These are phyloP conservation scores for Ammodytes marinus DNA, from an alignment of 2,113 vertebrate species.

Conservation along the genomic window DNA sequence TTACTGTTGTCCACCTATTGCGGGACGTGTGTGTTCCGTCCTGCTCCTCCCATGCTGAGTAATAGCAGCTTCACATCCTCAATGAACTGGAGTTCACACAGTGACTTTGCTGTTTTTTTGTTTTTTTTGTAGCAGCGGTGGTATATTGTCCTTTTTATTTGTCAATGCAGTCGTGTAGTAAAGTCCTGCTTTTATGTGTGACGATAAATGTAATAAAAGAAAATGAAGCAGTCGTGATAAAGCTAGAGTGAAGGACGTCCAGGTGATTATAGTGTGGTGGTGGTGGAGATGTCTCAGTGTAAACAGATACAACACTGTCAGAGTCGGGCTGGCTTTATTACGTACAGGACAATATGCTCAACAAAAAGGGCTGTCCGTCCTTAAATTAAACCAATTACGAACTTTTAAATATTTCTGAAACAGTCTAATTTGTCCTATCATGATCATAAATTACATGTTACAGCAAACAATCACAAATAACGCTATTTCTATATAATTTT, in stretches of 20 bases:
- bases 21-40: not conserved
- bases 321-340: not conserved
- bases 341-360: too few relatives aligned
- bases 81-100: not conserved
- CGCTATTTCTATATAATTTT: too few relatives aligned
- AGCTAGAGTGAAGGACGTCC: conserved; percentile 20
- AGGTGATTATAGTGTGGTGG: not conserved
- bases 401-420: too few relatives aligned
- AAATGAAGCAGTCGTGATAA: conserved; percentile 15
- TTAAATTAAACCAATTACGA: too few relatives aligned
- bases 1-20: not conserved
- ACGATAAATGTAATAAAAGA: conserved; percentile 31
- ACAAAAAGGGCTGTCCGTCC: too few relatives aligned
- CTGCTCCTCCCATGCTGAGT: not conserved
- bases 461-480: too few relatives aligned
- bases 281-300: not conserved
- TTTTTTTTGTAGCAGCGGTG: not conserved
- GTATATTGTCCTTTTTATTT: not conserved
- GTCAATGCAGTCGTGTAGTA: not conserved
- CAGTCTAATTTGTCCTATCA: too few relatives aligned
- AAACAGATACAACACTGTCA: not conserved
- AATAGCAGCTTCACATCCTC: not conserved
- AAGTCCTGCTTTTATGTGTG: not conserved
- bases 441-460: too few relatives aligned
- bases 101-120: not conserved